phyloP scores from a whole-genome alignment of 2,888 invertebrate genomes.

The Chalcis sispes region DNA sequence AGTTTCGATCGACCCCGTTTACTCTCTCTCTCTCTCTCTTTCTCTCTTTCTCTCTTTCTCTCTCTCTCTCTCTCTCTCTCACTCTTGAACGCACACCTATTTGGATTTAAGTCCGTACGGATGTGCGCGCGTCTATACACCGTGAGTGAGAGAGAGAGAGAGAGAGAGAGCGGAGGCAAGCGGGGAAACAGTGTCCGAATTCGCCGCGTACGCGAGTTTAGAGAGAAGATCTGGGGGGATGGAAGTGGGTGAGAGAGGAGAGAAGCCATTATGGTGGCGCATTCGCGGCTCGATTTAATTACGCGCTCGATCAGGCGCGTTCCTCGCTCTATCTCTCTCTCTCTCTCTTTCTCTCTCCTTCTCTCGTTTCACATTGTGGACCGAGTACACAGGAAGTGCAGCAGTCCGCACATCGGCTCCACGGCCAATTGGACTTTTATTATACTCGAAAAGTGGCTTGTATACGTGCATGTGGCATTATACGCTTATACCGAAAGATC shows the following conservation, averaged over 20 bases:
- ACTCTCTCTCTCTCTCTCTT: too few relatives aligned
- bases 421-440: constrained; percentile 23
- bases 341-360: too few relatives aligned
- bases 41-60: constrained; percentile 26
- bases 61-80: constrained; percentile 30
- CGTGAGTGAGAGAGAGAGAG: too few relatives aligned
- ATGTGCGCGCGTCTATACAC: too few relatives aligned
- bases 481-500: not conserved
- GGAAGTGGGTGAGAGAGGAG: not conserved
- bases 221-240: not conserved
- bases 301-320: constrained; percentile 49
- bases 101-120: too few relatives aligned
- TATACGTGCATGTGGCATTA: not conserved
- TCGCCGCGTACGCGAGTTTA: not conserved
- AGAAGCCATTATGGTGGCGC: constrained; percentile 38
- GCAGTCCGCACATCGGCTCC: not conserved
- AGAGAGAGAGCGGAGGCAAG: constrained; percentile 28
- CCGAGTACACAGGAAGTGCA: not conserved
- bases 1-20: too few relatives aligned
- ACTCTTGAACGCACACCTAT: not conserved
- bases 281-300: constrained; percentile 52
- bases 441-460: not conserved
- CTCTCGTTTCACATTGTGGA: too few relatives aligned
- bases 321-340: not conserved
- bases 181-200: constrained; percentile 15